These are phyloP conservation scores for Heterodera filipjevi DNA, from an alignment of 2,888 invertebrate species.

Conservation along the genomic window DNA sequence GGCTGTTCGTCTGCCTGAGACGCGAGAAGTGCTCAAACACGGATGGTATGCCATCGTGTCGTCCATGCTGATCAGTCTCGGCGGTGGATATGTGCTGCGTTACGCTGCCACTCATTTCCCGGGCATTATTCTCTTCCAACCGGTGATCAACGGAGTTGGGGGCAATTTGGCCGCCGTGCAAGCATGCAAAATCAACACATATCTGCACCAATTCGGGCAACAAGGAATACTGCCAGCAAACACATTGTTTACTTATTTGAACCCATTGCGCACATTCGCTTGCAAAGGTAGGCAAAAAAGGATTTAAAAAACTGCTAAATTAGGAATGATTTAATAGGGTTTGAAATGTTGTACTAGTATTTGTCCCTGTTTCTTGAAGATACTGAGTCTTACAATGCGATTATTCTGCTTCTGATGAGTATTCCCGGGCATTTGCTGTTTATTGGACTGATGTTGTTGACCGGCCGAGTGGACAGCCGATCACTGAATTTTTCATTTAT, in stretches of 20 bases:
- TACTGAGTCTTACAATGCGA: slow-evolving; percentile 51
- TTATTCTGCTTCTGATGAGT: slow-evolving; percentile 50
- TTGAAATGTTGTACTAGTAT: slow-evolving; percentile 3
- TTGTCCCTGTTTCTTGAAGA: slow-evolving; percentile 37
- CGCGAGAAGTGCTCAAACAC: slow-evolving; percentile 34
- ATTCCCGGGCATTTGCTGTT: slow-evolving; percentile 55
- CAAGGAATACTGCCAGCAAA: slow-evolving; percentile 29
- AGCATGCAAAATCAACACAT: slow-evolving; percentile 33
- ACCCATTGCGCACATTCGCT: slow-evolving; percentile 35
- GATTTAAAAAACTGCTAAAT: background rate
- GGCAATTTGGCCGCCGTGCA: slow-evolving; percentile 49
- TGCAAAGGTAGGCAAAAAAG: slow-evolving; percentile 23
- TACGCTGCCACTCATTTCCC: slow-evolving; percentile 48
- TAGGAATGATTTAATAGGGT: background rate
- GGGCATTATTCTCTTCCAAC: slow-evolving; percentile 56
- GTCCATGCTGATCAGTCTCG: slow-evolving; percentile 39
- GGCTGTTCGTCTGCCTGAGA: slow-evolving; percentile 24
- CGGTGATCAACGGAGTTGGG: slow-evolving; percentile 60
- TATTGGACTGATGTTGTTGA: slow-evolving; percentile 47
- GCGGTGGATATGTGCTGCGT: slow-evolving; percentile 56
- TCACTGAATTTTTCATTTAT: slow-evolving; percentile 34
- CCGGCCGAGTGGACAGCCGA: slow-evolving; percentile 43
- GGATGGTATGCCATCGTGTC: slow-evolving; percentile 73
- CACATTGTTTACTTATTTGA: slow-evolving; percentile 31
- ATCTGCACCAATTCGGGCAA: slow-evolving; percentile 30